Evolutionary conservation across 2,888 invertebrate species (phyloP).

Genomic region (Xylophagus ater): DNA sequence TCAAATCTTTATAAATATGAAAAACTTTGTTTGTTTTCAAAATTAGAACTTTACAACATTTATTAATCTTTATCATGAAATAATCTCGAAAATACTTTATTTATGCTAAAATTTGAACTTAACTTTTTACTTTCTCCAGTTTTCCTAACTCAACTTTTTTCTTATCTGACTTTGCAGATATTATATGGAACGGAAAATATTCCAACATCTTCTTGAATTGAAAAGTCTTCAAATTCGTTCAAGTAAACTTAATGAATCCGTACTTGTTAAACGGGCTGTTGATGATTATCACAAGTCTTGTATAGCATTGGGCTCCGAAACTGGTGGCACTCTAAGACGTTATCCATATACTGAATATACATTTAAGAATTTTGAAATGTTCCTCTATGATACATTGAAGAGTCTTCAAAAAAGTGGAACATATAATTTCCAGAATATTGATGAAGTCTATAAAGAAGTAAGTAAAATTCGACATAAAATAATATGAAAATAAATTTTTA

Average conservation of each 20-base stretch:
- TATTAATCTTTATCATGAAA: no score
- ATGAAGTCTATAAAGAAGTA: constrained; percentile 52
- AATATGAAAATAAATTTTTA: neutral
- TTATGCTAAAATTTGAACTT: no score
- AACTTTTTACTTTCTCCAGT: neutral
- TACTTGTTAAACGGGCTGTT: constrained; percentile 76
- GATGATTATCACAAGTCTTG: constrained; percentile 73
- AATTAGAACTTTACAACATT: no score
- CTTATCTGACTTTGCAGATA: constrained; percentile 47
- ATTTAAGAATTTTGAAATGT: constrained; percentile 73
- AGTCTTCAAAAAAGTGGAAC: constrained; percentile 61
- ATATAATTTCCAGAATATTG: constrained; percentile 50
- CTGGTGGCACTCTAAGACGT: constrained; percentile 42
- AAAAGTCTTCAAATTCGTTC: constrained; percentile 87
- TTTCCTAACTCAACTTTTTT: constrained; percentile 3
- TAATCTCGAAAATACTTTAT: no score
- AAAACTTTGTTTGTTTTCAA: no score
- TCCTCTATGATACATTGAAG: constrained; percentile 75
- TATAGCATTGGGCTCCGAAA: constrained; percentile 47
- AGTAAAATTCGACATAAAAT: constrained; percentile 23
- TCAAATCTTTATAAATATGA: no score
- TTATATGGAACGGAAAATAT: constrained; percentile 81
- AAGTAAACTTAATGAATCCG: constrained; percentile 76
- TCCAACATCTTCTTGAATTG: constrained; percentile 83
- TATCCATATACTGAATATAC: constrained; percentile 56